phyloP scores from a whole-genome alignment of 2,888 invertebrate genomes.

The Acrobasis consociella region DNA sequence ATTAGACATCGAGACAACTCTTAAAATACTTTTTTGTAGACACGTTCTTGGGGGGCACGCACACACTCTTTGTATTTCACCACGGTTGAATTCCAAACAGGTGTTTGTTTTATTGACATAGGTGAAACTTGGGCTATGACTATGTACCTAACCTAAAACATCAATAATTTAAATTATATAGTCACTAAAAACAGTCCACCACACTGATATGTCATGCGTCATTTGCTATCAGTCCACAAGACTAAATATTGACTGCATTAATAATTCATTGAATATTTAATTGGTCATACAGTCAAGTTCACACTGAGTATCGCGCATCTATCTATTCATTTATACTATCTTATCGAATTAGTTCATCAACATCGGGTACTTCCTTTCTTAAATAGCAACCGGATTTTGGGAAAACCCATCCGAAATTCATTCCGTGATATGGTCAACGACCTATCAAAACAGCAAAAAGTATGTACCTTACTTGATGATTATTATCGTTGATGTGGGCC shows the following conservation, averaged over 20 bases:
- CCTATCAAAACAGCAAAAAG: constrained; percentile 4
- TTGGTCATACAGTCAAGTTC: constrained; percentile 10
- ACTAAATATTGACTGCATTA: constrained; percentile 23
- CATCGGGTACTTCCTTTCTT: background rate
- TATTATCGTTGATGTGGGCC: background rate
- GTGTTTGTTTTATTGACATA: constrained; percentile 1
- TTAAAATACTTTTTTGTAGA: constrained; percentile 24
- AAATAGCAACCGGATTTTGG: constrained; percentile 3
- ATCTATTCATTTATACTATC: background rate
- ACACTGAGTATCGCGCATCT: constrained; percentile 4
- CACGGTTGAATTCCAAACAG: background rate
- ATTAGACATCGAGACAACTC: constrained; percentile 26
- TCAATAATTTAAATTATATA: background rate
- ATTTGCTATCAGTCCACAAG: background rate
- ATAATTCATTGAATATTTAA: constrained; percentile 33
- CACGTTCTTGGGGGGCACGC: background rate
- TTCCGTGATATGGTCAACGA: constrained; percentile 8
- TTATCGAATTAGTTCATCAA: background rate
- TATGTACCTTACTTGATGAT: constrained; percentile 2
- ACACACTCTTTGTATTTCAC: background rate
- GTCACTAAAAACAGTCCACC: background rate
- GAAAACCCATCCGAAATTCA: background rate
- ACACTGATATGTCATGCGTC: background rate
- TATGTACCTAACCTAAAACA: background rate
- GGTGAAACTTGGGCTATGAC: background rate